Evolutionary conservation across 2,113 vertebrate species (phyloP).

Genomic region (Megaceryle torquata): DNA sequence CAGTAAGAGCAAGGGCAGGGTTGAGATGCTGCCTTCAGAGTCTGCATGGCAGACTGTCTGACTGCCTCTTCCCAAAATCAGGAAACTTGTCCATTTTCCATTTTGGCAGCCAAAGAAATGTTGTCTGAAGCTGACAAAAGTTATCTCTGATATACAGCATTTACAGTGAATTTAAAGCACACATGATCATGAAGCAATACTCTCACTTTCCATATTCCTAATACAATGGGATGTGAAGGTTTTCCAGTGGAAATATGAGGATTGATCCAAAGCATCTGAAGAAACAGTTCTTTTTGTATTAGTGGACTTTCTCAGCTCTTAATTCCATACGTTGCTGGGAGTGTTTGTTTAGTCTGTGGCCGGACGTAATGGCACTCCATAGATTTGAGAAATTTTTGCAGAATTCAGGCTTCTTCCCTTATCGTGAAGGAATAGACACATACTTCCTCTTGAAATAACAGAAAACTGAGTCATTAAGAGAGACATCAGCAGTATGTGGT

Average conservation of each 20-base stretch:
- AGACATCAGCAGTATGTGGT: conserved; percentile 2
- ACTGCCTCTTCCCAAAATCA: not conserved
- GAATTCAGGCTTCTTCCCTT: conserved; percentile 50
- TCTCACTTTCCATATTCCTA: conserved; percentile 5
- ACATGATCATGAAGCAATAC: not conserved
- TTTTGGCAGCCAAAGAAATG: not conserved
- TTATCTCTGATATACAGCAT: not conserved
- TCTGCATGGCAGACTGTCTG: not conserved
- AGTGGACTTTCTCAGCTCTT: not conserved
- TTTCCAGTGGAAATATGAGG: conserved; percentile 7
- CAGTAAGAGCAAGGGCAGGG: not conserved
- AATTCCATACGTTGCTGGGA: not conserved
- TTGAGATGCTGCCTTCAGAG: not conserved
- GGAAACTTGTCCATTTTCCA: not conserved
- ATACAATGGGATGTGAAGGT: not conserved
- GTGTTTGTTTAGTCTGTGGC: conserved; percentile 45
- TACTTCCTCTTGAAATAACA: conserved; percentile 60
- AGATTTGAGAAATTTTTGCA: conserved; percentile 56
- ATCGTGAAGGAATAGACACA: conserved; percentile 35
- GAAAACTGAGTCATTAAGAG: conserved; percentile 14
- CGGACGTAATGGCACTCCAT: conserved; percentile 6
- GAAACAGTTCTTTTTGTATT: not conserved
- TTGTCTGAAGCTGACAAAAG: not conserved
- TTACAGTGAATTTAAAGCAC: not conserved
- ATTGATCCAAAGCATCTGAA: not conserved